Evolutionary conservation across 1,140 invertebrate species (phyloP).

Genomic region (Trissolcus basalis): DNA sequence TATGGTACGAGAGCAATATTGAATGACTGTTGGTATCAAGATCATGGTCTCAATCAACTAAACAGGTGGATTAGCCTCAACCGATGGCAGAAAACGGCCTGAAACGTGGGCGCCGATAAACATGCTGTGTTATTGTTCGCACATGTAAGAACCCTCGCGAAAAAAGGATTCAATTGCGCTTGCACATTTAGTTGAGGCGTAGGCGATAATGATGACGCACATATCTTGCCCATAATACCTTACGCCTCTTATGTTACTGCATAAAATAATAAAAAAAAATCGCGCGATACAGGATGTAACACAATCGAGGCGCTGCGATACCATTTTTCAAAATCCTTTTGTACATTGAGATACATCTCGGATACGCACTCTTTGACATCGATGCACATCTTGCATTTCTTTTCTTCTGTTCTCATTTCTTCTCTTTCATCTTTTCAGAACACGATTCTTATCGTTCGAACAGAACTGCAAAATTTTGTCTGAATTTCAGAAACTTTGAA

Average conservation of each 20-base stretch:
- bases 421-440: too few species aligned
- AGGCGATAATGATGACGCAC: slow-evolving; percentile 68
- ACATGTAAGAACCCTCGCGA: slow-evolving; percentile 27
- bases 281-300: slow-evolving; percentile 32
- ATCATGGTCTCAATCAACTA: slow-evolving; percentile 12
- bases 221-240: slow-evolving; percentile 39
- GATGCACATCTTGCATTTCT: too few species aligned
- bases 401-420: too few species aligned
- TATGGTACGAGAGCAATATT: too few species aligned
- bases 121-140: slow-evolving; percentile 54
- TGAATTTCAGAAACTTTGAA: too few species aligned
- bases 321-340: slow-evolving; percentile 9
- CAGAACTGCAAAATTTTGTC: too few species aligned
- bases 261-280: slow-evolving; percentile 45
- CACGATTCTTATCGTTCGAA: too few species aligned
- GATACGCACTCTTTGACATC: too few species aligned
- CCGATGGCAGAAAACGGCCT: slow-evolving; percentile 13
- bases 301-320: slow-evolving; percentile 18
- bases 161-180: slow-evolving; percentile 66
- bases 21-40: neutral
- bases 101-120: slow-evolving; percentile 42
- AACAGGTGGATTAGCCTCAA: slow-evolving; percentile 36
- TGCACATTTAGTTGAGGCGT: slow-evolving; percentile 66
- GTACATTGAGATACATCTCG: too few species aligned
- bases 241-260: slow-evolving; percentile 46